These are phyloP conservation scores for Salmo trutta DNA, from an alignment of 2,797 vertebrate species.

Conservation along the genomic window DNA sequence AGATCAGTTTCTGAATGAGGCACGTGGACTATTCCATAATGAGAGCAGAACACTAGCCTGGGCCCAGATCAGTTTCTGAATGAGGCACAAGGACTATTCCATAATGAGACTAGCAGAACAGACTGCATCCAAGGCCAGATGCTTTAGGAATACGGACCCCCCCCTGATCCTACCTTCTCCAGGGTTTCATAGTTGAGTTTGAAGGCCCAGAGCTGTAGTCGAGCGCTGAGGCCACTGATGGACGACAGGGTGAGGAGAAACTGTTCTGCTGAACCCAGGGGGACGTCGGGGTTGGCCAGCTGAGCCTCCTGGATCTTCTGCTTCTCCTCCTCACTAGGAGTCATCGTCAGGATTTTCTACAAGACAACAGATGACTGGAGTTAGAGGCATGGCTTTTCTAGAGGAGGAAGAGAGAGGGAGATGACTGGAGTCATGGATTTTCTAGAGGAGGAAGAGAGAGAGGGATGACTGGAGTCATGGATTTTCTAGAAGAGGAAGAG, in stretches of 20 bases:
- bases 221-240: constrained; percentile 83
- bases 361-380: not conserved
- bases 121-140: too few relatives aligned
- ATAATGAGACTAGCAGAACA: too few relatives aligned
- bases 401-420: not conserved
- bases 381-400: too few relatives aligned
- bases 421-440: not conserved
- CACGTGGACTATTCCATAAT: too few relatives aligned
- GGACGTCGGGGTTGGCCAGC: constrained; percentile 87
- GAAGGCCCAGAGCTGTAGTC: constrained; percentile 97
- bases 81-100: too few relatives aligned
- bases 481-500: too few relatives aligned
- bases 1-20: too few relatives aligned
- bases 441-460: not conserved
- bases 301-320: constrained; percentile 98
- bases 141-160: too few relatives aligned
- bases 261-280: constrained; percentile 92
- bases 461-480: too few relatives aligned
- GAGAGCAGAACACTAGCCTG: too few relatives aligned
- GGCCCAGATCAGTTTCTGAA: too few relatives aligned
- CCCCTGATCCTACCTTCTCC: constrained; percentile 81
- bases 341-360: constrained; percentile 97
- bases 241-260: constrained; percentile 92
- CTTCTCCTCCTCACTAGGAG: constrained; percentile 95
- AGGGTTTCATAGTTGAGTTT: constrained; percentile 94